A percentile compares a stretch with the other conserved stretches of the same genome.
Conservation (phyloP, 37 sponge, comb jelly and placozoan species). For the Chondrilla cf. caribensis region DNA sequence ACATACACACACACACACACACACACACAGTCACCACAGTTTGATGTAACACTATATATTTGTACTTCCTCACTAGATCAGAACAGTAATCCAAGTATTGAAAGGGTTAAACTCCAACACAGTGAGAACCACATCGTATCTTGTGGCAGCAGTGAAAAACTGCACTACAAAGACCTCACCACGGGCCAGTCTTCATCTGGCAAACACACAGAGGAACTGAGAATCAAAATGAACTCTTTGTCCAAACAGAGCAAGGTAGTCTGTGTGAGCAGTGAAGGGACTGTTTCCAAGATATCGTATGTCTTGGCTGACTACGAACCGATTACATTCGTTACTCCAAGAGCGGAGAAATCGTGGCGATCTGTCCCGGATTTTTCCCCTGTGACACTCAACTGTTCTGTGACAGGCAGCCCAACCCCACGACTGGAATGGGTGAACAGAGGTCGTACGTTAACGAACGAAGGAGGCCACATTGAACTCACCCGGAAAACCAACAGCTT, state of each 20-base stretch:
- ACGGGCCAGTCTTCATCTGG: too few species aligned
- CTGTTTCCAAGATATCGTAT: background rate
- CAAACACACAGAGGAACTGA: too few species aligned
- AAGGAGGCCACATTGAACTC: background rate
- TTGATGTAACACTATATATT: too few species aligned
- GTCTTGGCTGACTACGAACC: conserved; percentile 4
- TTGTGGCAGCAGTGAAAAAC: too few species aligned
- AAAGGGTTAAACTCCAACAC: too few species aligned
- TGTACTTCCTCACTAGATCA: too few species aligned
- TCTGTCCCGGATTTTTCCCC: background rate
- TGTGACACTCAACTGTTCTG: background rate
- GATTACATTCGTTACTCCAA: background rate
- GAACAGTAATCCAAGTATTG: too few species aligned
- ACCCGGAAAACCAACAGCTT: background rate
- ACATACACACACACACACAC: too few species aligned
- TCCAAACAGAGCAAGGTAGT: conserved; percentile 1
- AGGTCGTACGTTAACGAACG: background rate
- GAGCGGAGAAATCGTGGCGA: background rate
- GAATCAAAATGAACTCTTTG: background rate
- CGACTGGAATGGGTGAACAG: background rate
- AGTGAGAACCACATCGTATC: too few species aligned
- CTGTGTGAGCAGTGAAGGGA: background rate
- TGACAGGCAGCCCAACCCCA: background rate
- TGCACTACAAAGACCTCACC: too few species aligned
- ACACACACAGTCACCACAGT: too few species aligned